phyloP scores from a whole-genome alignment of 2,113 vertebrate genomes.

The Toxotes jaculatrix region DNA sequence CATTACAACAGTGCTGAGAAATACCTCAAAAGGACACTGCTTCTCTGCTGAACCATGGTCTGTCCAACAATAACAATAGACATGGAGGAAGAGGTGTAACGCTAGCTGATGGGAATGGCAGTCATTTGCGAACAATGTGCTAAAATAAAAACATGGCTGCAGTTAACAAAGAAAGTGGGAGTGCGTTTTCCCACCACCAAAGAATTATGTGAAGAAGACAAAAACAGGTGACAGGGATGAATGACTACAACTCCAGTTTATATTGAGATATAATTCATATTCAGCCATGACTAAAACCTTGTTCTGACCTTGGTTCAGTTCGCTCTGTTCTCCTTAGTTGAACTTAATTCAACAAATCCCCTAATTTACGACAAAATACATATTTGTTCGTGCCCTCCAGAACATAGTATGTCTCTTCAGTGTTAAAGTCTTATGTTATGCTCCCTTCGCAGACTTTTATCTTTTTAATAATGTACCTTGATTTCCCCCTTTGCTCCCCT shows the following conservation, averaged over 20 bases:
- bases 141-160: conserved; percentile 27
- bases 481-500: background rate
- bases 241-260: background rate
- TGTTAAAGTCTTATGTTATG: background rate
- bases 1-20: conserved; percentile 76
- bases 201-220: background rate
- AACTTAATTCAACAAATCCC: background rate
- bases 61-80: conserved; percentile 57
- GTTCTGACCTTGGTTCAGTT: background rate
- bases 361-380: background rate
- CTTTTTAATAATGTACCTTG: background rate
- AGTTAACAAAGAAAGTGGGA: background rate
- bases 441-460: background rate
- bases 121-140: conserved; percentile 1
- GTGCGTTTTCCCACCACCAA: background rate
- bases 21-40: conserved; percentile 48
- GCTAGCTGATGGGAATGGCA: conserved; percentile 29
- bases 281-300: background rate
- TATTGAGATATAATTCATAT: background rate
- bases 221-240: background rate
- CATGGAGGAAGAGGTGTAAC: conserved; percentile 32
- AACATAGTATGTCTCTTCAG: background rate
- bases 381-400: no score
- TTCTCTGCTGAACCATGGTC: conserved; percentile 26
- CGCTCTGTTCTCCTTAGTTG: background rate